Evolutionary conservation across 1,140 invertebrate species (phyloP).

Genomic region (Ceratoteleas bidentatus): DNA sequence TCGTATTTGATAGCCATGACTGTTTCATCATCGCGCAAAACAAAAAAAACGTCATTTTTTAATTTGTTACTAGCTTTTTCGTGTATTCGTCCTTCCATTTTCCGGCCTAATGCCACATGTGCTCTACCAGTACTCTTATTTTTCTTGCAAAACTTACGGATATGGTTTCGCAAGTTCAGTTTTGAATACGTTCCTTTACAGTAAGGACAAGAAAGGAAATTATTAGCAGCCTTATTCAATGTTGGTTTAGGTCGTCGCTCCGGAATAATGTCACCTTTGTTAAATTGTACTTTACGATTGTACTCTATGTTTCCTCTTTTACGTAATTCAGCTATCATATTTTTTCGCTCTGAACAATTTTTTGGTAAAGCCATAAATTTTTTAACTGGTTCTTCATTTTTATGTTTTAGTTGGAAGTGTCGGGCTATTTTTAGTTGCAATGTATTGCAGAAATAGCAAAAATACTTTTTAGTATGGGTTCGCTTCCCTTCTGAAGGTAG

Average conservation of each 20-base stretch:
- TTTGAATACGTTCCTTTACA: conserved; percentile 21
- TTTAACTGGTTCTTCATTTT: no score
- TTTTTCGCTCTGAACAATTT: no score
- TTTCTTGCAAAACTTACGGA: background rate
- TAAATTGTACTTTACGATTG: no score
- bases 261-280: conserved; percentile 17
- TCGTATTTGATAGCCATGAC: conserved; percentile 14
- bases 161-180: conserved; percentile 11
- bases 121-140: conserved; percentile 7
- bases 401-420: no score
- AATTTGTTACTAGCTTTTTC: conserved; percentile 13
- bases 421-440: no score
- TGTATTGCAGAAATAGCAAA: no score
- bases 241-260: conserved; percentile 13
- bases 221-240: background rate
- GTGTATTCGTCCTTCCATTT: conserved; percentile 11
- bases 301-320: no score
- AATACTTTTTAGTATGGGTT: no score
- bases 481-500: no score
- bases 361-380: no score
- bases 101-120: background rate
- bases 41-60: conserved; percentile 8
- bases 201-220: conserved; percentile 6
- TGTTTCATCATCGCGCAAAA: conserved; percentile 21
- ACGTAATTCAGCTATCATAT: no score